phyloP scores from a whole-genome alignment of 2,888 invertebrate species.

The Trachelus iudaicus region DNA sequence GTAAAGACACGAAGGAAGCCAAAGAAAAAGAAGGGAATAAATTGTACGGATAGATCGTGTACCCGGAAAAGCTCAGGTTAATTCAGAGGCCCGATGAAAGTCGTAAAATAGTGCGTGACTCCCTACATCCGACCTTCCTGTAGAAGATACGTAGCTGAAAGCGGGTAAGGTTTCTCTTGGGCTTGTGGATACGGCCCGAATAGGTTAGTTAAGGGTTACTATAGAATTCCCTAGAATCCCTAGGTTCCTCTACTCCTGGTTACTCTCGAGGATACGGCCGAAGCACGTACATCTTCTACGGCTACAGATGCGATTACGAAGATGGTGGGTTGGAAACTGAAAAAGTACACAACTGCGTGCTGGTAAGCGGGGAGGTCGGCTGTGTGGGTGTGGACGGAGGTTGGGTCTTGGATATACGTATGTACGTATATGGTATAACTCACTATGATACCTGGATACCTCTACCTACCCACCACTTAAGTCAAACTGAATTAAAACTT shows the following conservation, averaged over 20 bases:
- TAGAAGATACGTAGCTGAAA: background rate
- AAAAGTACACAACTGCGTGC: conserved; percentile 31
- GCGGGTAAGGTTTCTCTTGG: background rate
- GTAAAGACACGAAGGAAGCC: conserved; percentile 17
- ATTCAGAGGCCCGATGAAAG: conserved; percentile 34
- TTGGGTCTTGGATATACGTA: background rate
- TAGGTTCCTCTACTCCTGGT: background rate
- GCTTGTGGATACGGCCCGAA: background rate
- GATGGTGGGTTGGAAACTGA: conserved; percentile 35
- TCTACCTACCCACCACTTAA: conserved; percentile 24
- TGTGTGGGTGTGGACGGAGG: background rate
- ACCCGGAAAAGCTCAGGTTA: conserved; percentile 34
- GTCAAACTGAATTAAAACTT: conserved; percentile 35
- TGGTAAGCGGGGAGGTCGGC: background rate
- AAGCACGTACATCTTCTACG: conserved; percentile 40
- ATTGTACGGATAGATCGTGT: conserved; percentile 17
- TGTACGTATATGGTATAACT: background rate
- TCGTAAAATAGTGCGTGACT: conserved; percentile 47
- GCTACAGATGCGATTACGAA: conserved; percentile 39
- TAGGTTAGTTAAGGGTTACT: background rate
- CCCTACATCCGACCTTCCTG: background rate
- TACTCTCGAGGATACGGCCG: conserved; percentile 5
- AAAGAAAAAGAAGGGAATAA: background rate
- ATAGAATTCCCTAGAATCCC: background rate
- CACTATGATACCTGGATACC: conserved; percentile 14